These are phyloP conservation scores for Delphinapterus leucas DNA, from an alignment of 2,113 vertebrate genomes.

Conservation along the genomic window DNA sequence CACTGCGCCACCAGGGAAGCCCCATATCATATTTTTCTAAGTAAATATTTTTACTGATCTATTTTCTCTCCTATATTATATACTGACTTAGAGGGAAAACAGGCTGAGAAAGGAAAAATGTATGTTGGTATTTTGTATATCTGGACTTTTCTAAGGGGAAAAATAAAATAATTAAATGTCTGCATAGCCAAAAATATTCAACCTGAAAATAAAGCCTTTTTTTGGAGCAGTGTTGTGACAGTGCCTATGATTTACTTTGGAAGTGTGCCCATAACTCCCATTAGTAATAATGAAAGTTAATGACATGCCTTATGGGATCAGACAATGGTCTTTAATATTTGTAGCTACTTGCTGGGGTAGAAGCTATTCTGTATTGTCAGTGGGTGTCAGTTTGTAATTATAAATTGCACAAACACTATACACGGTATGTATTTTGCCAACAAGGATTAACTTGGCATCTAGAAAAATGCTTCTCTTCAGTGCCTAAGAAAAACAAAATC, in stretches of 20 bases:
- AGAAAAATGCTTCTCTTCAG: conserved; percentile 60
- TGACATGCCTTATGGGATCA: conserved; percentile 62
- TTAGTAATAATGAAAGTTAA: conserved; percentile 76
- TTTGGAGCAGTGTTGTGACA: conserved; percentile 28
- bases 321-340: conserved; percentile 58
- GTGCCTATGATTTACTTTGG: conserved; percentile 66
- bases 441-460: conserved; percentile 62
- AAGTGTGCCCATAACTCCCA: conserved; percentile 62
- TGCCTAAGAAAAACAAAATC: conserved; percentile 55
- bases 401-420: conserved; percentile 62
- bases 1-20: too few relatives aligned
- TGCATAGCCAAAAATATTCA: conserved; percentile 35
- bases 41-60: conserved; percentile 23
- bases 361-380: conserved; percentile 34
- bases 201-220: conserved; percentile 61
- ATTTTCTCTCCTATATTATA: not conserved
- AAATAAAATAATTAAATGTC: conserved; percentile 7
- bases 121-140: not conserved
- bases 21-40: not conserved
- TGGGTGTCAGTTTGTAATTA: conserved; percentile 68
- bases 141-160: not conserved
- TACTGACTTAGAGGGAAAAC: not conserved
- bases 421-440: conserved; percentile 69
- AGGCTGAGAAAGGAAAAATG: not conserved
- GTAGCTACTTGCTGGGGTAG: conserved; percentile 44